Percentiles rank a stretch among this genome's conserved stretches.
phyloP scores from a whole-genome alignment of 2,113 vertebrate species.

The Oreochromis tanganicae region DNA sequence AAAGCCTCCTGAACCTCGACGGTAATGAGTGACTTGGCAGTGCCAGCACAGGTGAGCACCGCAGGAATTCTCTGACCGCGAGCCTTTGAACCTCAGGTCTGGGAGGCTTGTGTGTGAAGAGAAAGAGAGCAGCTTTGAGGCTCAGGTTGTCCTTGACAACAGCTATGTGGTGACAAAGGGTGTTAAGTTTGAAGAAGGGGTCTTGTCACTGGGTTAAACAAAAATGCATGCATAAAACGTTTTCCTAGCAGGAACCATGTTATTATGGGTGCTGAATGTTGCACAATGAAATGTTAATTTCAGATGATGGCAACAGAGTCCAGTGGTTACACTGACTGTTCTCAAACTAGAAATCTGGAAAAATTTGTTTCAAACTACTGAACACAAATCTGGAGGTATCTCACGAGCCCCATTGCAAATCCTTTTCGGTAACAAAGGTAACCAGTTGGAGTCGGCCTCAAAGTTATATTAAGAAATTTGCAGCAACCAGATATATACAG shows the following conservation, averaged over 20 bases:
- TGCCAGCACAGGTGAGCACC: slow-evolving; percentile 62
- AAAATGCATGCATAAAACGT: not conserved
- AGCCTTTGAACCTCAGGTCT: slow-evolving; percentile 56
- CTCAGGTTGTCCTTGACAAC: not conserved
- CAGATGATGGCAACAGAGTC: not conserved
- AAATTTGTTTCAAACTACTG: not conserved
- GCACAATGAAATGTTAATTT: not conserved
- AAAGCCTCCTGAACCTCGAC: slow-evolving; percentile 25
- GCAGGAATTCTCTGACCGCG: slow-evolving; percentile 44
- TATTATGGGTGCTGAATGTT: not conserved
- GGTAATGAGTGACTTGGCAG: slow-evolving; percentile 57
- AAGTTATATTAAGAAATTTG: not conserved
- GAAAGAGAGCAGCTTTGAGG: not conserved
- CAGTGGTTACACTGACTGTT: not conserved
- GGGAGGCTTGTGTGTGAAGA: not conserved
- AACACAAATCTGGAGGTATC: not conserved
- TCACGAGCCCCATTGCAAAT: rapidly evolving
- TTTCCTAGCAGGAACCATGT: not conserved
- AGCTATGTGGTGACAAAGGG: not conserved
- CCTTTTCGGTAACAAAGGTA: not conserved
- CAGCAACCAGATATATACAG: not conserved
- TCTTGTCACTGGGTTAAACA: not conserved
- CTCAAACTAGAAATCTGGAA: not conserved
- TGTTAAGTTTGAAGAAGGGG: not conserved
- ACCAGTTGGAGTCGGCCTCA: not conserved